phyloP scores from a whole-genome alignment of 1,140 invertebrate genomes.

The Patella vulgata region DNA sequence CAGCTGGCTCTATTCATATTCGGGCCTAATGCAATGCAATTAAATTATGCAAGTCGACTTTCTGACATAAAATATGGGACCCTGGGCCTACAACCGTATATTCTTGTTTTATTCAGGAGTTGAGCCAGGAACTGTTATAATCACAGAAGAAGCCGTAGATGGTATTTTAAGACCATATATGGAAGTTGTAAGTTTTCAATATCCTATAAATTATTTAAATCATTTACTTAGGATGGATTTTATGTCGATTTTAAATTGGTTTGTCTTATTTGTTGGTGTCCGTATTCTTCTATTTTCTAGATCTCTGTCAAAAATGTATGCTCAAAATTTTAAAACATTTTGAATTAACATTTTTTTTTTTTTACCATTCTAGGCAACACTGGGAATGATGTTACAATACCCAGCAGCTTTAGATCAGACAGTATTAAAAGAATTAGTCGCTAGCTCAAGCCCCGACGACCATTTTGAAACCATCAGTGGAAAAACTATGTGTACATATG shows the following conservation, averaged over 20 bases:
- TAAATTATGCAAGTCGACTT: too few relatives aligned
- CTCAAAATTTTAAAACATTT: too few relatives aligned
- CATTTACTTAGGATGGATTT: too few relatives aligned
- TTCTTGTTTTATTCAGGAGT: constrained; percentile 64
- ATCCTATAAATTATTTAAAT: too few relatives aligned
- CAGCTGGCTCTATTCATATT: too few relatives aligned
- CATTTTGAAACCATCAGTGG: constrained; percentile 88
- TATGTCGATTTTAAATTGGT: too few relatives aligned
- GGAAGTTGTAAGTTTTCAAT: constrained; percentile 72
- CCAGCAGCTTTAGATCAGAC: constrained; percentile 85
- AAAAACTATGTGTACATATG: constrained; percentile 97
- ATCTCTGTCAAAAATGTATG: too few relatives aligned
- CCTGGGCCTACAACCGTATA: too few relatives aligned
- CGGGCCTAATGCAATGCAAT: too few relatives aligned
- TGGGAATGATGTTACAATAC: constrained; percentile 88
- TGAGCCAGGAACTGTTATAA: constrained; percentile 87
- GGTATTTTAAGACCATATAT: constrained; percentile 78
- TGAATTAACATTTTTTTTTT: too few relatives aligned
- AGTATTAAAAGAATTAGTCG: constrained; percentile 82
- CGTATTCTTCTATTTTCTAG: neutral
- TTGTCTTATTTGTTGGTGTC: neutral
- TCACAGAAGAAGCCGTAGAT: constrained; percentile 88
- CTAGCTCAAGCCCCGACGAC: constrained; percentile 70
- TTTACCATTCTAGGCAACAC: constrained; percentile 76
- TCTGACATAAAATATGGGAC: too few relatives aligned